Conservation (phyloP, 2,797 vertebrate species). For the Sebastes diaconus region DNA sequence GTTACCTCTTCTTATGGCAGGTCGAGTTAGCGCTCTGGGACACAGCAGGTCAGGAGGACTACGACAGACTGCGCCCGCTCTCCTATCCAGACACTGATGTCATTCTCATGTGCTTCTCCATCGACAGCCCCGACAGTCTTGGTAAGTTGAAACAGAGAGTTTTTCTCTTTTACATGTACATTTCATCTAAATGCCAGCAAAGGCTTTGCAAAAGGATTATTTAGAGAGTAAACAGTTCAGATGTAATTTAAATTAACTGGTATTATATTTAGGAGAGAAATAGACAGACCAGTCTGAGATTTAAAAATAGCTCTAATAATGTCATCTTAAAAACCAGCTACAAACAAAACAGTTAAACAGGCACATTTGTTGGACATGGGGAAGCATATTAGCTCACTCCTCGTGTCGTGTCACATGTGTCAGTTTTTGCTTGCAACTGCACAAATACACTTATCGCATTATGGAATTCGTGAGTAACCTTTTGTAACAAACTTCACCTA, state of each 20-base stretch:
- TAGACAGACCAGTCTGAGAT: background rate
- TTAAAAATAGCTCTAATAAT: background rate
- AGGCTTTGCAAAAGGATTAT: background rate
- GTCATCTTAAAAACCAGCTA: background rate
- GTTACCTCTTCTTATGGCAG: slow-evolving; percentile 60
- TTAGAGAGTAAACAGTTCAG: too few species aligned
- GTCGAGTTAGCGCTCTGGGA: slow-evolving; percentile 91
- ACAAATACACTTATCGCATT: background rate
- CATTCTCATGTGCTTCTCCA: slow-evolving; percentile 92
- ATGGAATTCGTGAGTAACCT: background rate
- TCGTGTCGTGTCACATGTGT: background rate
- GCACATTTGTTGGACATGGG: background rate
- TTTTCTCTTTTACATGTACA: background rate
- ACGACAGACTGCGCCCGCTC: slow-evolving; percentile 87
- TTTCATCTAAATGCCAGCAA: background rate
- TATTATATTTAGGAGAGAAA: background rate
- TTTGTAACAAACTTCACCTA: background rate
- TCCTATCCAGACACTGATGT: slow-evolving; percentile 91
- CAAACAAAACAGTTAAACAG: background rate
- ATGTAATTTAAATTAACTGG: background rate
- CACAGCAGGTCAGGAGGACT: slow-evolving; percentile 90
- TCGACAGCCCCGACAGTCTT: slow-evolving; percentile 90
- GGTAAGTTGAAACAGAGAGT: slow-evolving; percentile 70
- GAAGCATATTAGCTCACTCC: background rate
- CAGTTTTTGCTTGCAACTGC: background rate